Evolutionary conservation across 2,888 invertebrate genomes (phyloP).

Genomic region (Parasteatoda lunata): DNA sequence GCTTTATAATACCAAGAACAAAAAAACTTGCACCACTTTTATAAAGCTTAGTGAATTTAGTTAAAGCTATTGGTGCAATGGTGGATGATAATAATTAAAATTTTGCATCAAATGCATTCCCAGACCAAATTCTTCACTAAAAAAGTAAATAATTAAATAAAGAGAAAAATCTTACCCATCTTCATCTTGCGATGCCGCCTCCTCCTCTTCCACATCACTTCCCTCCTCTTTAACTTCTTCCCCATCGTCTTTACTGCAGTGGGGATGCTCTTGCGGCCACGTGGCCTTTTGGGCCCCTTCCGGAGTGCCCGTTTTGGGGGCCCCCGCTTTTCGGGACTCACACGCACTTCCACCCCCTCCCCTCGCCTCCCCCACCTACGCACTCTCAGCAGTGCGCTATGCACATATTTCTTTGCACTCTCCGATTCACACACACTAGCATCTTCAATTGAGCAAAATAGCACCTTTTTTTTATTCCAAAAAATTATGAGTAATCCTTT

Average conservation of each 20-base stretch:
- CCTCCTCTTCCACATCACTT: slow-evolving; percentile 22
- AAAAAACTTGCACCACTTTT: too few species aligned
- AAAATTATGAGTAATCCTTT: background rate
- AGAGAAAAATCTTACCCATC: background rate
- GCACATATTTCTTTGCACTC: slow-evolving; percentile 8
- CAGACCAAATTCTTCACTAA: too few species aligned
- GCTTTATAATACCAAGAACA: too few species aligned
- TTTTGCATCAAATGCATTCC: too few species aligned
- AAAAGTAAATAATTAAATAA: too few species aligned
- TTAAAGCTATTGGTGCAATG: too few species aligned
- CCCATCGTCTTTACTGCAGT: slow-evolving; percentile 55
- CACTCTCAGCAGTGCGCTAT: slow-evolving; percentile 23
- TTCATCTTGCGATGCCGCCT: slow-evolving; percentile 28
- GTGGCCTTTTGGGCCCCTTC: slow-evolving; percentile 54
- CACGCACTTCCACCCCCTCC: slow-evolving; percentile 32
- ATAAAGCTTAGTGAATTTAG: too few species aligned
- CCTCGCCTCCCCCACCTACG: background rate
- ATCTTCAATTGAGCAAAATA: background rate
- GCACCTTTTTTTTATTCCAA: background rate
- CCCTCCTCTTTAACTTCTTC: slow-evolving; percentile 35
- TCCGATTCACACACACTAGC: background rate
- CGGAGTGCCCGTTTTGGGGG: slow-evolving; percentile 58
- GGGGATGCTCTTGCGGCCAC: slow-evolving; percentile 40
- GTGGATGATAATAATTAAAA: too few species aligned
- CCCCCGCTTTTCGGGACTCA: slow-evolving; percentile 30